Base-by-base conservation (phyloP, 2,113 vertebrate genomes). In the Burhinus bistriatus region DNA sequence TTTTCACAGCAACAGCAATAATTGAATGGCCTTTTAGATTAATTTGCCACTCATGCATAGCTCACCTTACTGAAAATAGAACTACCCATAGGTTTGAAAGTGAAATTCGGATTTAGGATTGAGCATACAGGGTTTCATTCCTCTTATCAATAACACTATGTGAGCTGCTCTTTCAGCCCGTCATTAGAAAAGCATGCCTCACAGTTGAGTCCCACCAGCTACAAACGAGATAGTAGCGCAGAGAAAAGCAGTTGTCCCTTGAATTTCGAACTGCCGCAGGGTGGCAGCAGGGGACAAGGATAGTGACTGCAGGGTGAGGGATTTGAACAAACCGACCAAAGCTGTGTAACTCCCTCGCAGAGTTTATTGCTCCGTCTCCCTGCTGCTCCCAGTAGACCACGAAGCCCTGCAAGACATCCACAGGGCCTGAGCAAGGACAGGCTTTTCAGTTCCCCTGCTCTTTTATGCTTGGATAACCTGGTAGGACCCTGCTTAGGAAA, bases 231-330 rank as follows among this genome's bases (percentile, higher is more conserved):
- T 23, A 5, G 17, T 3, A 38, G 38, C 1, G 4, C 9, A 8
- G 38, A 34, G 54, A 12, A 58, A 30, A 79, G 72, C 44, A 12
- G 9, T 8, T 40, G 36, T 87, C 9, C 34, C 36, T 69, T 8
- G 49, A 32, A 15, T 19, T 45, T 12, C 8, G 4, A 64, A 6
- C 17, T 73, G 93, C 87, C 96, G 9, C 87, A 8, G 16, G 87
- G n/a, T 85, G 97, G 91, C 97, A 94, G 97, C 82, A 95, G 81
- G 83, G 58, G 62, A 95, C 45, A 85, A n/a, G 32, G 45, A 77
- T 2, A 38, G 70, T 4, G 71, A 4, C 58, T 15, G 59, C 59
- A 4, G 22, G 14, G 3, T 9, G 30, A 15, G 15, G 19, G 29
- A 3, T 47, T 14, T 40, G 55, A n/a, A 4, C 45, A 4, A 9